Evolutionary conservation across 2,888 invertebrate species (phyloP), one percentile per base, ranked within the genome.

Genomic region (Azorinus chamasolen): DNA sequence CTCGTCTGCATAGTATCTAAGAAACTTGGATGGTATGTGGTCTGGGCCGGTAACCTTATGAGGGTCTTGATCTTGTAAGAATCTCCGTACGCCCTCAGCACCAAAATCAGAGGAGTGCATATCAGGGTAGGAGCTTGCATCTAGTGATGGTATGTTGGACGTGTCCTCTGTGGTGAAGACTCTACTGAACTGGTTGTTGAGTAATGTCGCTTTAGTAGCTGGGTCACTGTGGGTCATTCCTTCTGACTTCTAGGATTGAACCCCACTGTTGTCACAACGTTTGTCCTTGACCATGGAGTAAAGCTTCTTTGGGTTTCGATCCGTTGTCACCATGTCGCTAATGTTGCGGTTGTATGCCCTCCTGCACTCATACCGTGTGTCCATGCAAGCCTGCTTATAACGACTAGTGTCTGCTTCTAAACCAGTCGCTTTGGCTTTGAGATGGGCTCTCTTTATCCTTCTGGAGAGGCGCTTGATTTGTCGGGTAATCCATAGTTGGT

Each of bases 41-140:
- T 64, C 73, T 14, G 69, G 73, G n/a, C 73, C 70, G 10, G 46
- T 20, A 18, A 70, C 62, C 37, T 76, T 74, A 27, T 72, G 43
- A 14, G 73, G 70, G 32, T 80, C 50, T 16, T 77, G 51, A 22
- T 65, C 41, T 32, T 4, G 5, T 32, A 37, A 20, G 51, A 51
- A 20, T 51, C 20, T 51, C 20, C 16, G 5, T 6, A 51, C 51
- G 16, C 8, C 22, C 5, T 20, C 20, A 12, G 14, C 16, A 6
- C 51, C 24, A 5, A 51, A 6, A 22, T 5, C 5, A 22, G 45
- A 59, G 22, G 2, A 4, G 20, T 25, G 61, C 20, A 61, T 61
- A 3, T 37, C 18, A 8, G 61, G 61, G 32, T 20, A 18, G 22
- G 27, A 27, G 6, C n/a, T 39, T 2, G n/a, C 63, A 3, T 22